Evolutionary conservation across 2,113 vertebrate species (phyloP), one percentile per base, ranked within the genome.

Genomic region (Eidolon helvum): DNA sequence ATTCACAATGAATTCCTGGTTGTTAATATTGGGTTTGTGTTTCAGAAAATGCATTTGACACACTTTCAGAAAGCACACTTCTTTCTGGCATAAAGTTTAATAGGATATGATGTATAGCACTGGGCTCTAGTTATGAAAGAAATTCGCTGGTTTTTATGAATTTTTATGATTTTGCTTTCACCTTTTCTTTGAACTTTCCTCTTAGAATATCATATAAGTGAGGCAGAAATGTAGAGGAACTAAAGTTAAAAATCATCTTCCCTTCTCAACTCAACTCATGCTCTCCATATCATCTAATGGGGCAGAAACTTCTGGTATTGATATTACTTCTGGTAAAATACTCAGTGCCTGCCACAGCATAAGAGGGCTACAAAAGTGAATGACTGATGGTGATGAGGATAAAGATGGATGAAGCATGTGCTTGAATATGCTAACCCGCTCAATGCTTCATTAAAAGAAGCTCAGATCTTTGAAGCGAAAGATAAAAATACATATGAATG

Each of bases 241-340:
- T 79, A 72, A 94, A 91, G n/a, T 74, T 78, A 77, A 87, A 93
- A 91, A 61, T 75, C n/a, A 40, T 86, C 90, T 79, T 50, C 57
- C 59, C 24, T n/a, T 90, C 15, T 74, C 30, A 65, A 16, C 16
- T 90, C n/a, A 61, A 65, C 28, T 79, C 21, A 53, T 80, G n/a
- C 11, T 85, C 53, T 72, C 61, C 48, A n/a, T 59, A 14, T 72
- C 22, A 50, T 7, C 11, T 18, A 92, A n/a, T 28, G 22, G 33
- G 50, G 21, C 5, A 68, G 10, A 14, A 35, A 7, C 77, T 66
- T 69, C 28, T 72, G 35, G 4, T 40, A 63, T 28, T 63, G 15
- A 26, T 59, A 5, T 69, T 53, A 69, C 14, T 68, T 83, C 48
- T 57, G 2, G 3, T 30, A 43, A 40, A 95, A 18, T n/a, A 48